Percentiles rank a stretch among this genome's conserved stretches.
Conservation (phyloP, 64 coral and sea anemone species). For the Dendronephthya gigantea region DNA sequence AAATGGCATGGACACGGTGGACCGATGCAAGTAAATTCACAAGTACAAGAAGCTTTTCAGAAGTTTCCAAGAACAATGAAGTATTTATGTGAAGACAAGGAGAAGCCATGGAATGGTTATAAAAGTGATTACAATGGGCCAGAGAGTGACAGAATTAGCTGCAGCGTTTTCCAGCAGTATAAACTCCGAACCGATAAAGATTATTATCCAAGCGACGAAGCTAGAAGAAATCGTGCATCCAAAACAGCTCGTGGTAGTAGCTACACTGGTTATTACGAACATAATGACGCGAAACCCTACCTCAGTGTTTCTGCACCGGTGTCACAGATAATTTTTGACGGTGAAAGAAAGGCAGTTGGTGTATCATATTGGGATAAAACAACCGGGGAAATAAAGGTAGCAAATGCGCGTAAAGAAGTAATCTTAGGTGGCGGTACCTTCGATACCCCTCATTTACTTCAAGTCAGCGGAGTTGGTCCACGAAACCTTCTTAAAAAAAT, state of each 20-base stretch:
- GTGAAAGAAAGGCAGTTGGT: slow-evolving; percentile 8
- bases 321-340: slow-evolving; percentile 31
- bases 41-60: slow-evolving; percentile 34
- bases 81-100: slow-evolving; percentile 36
- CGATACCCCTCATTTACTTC: slow-evolving; percentile 50
- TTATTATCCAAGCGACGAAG: neutral
- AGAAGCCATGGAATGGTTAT: slow-evolving; percentile 43
- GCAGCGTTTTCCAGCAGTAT: slow-evolving; percentile 42
- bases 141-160: slow-evolving; percentile 16
- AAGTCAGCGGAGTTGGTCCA: slow-evolving; percentile 49
- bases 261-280: slow-evolving; percentile 41
- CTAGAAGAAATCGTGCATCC: slow-evolving; percentile 25
- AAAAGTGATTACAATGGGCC: slow-evolving; percentile 36
- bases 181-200: slow-evolving; percentile 22
- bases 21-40: slow-evolving; percentile 46
- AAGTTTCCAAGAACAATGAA: slow-evolving; percentile 32
- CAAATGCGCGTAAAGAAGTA: slow-evolving; percentile 26
- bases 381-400: slow-evolving; percentile 16
- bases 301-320: slow-evolving; percentile 22
- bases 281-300: slow-evolving; percentile 6
- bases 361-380: slow-evolving; percentile 29
- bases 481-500: slow-evolving; percentile 27
- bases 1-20: slow-evolving; percentile 46
- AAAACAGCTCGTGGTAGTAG: slow-evolving; percentile 44
- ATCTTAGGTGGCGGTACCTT: slow-evolving; percentile 34